Base-by-base conservation (phyloP, 2,797 vertebrate species). In the Picus viridis region DNA sequence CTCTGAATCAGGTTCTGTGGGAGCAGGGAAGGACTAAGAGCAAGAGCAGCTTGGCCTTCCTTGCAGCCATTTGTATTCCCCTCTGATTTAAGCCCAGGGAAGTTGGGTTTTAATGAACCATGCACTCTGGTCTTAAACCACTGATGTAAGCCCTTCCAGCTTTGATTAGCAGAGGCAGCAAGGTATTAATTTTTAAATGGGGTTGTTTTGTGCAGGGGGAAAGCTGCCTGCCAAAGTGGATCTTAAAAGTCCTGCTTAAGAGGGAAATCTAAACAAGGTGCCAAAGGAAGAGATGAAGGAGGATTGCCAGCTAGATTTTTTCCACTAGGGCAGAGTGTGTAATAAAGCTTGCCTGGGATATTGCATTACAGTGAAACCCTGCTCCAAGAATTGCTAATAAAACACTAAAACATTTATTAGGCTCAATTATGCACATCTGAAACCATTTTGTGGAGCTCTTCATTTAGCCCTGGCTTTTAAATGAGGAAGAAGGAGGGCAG, bases 261-360 rank as follows among this genome's bases (percentile, higher is more conserved):
- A 92, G 74, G 61, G 77, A 89, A 84, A 82, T 76, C 82, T 88
- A 94, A 95, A 91, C 77, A 93, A 89, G 41, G 36, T 95, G 85
- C 78, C 85, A 91, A 91, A 93, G n/a, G 32, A 63, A 71, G 68
- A 88, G 81, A 77, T 16, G 6, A 71, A 83, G 51, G 62, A 34
- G 16, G 32, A 61, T 58, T 73, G 54, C 68, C 89, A 84, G 71
- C 61, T 90, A 71, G 73, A 78, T 93, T 89, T 86, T 93, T 89
- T 86, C 81, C 81, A 30, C 32, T 49, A 26, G 7, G 49, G 45
- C 30, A 61, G 27, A 62, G 87, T 81, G 58, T 45, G n/a, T 56
- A 87, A 81, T 72, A 83, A 78, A 86, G 87, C 58, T 83, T 61
- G 57, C 54, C 45, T 64, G 45, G 51, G 63, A 58, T 82, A 83